phyloP scores from a whole-genome alignment of 2,797 vertebrate species.

The Amniataba percoides region DNA sequence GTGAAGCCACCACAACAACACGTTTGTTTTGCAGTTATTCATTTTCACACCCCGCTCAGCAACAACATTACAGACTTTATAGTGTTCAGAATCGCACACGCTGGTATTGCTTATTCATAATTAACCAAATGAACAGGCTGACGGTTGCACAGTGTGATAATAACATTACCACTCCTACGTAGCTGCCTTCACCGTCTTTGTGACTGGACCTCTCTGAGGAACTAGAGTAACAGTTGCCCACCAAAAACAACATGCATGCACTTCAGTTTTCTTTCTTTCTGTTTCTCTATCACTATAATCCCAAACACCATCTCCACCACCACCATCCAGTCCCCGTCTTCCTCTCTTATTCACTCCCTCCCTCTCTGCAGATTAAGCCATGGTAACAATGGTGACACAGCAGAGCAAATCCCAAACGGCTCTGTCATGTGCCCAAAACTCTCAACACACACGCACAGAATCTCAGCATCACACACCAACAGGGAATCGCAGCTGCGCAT shows the following conservation, averaged over 20 bases:
- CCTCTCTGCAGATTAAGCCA: constrained; percentile 51
- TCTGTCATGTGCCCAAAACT: constrained; percentile 54
- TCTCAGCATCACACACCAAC: constrained; percentile 10
- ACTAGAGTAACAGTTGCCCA: constrained; percentile 21
- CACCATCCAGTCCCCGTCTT: not conserved
- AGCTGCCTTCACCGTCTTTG: not conserved
- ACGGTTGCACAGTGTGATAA: not conserved
- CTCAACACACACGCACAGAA: constrained; percentile 19
- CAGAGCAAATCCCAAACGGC: constrained; percentile 56
- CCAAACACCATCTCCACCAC: constrained; percentile 10
- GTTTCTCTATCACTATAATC: constrained; percentile 3
- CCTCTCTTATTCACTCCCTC: constrained; percentile 14
- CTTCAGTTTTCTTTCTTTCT: not conserved
- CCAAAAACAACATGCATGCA: constrained; percentile 19
- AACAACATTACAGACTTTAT: not conserved
- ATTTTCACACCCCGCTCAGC: not conserved
- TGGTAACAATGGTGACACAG: constrained; percentile 63
- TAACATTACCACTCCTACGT: not conserved
- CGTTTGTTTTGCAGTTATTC: not conserved
- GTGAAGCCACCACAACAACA: not conserved
- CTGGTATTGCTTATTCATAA: not conserved
- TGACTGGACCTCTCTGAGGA: not conserved
- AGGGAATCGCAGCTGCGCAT: constrained; percentile 41
- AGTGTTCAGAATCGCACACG: not conserved
- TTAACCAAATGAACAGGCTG: not conserved